phyloP scores from a whole-genome alignment of 2,888 invertebrate species.

The Parnassius orleans region DNA sequence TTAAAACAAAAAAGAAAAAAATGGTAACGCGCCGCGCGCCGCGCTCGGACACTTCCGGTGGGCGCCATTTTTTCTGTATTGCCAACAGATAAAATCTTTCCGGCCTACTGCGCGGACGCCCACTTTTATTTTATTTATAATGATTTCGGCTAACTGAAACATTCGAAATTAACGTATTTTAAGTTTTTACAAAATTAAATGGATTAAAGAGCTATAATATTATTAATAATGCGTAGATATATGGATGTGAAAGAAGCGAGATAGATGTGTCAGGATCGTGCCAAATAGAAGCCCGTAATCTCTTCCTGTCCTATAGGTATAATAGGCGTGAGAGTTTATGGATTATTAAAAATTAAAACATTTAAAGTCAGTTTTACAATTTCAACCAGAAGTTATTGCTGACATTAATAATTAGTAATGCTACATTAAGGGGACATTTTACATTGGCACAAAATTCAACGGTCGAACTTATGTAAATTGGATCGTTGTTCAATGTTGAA shows the following conservation, averaged over 20 bases:
- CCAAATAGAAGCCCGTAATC: too few relatives aligned
- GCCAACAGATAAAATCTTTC: slow-evolving; percentile 82
- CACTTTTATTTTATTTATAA: slow-evolving; percentile 67
- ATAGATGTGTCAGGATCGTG: too few relatives aligned
- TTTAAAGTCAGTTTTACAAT: slow-evolving; percentile 23
- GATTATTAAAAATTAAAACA: background rate
- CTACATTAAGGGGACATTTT: slow-evolving; percentile 55
- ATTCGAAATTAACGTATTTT: slow-evolving; percentile 34
- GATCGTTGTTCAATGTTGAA: slow-evolving; percentile 78
- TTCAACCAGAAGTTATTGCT: slow-evolving; percentile 27
- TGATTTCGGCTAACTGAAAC: slow-evolving; percentile 67
- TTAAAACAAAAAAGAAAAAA: slow-evolving; percentile 79
- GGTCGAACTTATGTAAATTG: slow-evolving; percentile 79
- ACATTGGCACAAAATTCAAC: slow-evolving; percentile 76
- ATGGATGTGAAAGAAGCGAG: too few relatives aligned
- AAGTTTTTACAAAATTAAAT: background rate
- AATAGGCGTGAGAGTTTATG: too few relatives aligned
- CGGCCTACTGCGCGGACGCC: slow-evolving; percentile 77
- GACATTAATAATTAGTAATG: slow-evolving; percentile 60
- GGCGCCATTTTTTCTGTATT: slow-evolving; percentile 81
- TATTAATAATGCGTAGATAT: too few relatives aligned
- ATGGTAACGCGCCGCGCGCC: slow-evolving; percentile 77
- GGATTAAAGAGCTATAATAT: too few relatives aligned
- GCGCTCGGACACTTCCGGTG: slow-evolving; percentile 81
- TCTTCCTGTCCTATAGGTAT: too few relatives aligned